Evolutionary conservation across 2,888 invertebrate genomes (phyloP).

Genomic region (Herminia tarsipennalis): DNA sequence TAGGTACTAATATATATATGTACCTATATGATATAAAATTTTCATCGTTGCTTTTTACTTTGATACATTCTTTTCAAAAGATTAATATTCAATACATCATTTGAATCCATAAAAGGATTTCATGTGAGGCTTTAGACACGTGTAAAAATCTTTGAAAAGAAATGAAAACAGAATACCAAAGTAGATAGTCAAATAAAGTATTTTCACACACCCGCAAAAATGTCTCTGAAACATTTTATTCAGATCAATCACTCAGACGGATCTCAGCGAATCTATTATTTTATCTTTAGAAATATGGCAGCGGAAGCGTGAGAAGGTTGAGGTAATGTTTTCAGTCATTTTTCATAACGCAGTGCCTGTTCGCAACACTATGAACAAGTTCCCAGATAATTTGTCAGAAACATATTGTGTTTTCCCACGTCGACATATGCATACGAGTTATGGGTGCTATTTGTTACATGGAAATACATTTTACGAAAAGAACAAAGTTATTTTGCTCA

Average conservation of each 20-base stretch:
- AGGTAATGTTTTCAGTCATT: conserved; percentile 24
- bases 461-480: conserved; percentile 25
- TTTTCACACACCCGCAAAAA: not conserved
- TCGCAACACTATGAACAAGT: conserved; percentile 38
- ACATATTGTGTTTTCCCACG: conserved; percentile 44
- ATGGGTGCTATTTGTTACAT: conserved; percentile 35
- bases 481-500: conserved; percentile 16
- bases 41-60: no score
- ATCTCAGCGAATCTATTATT: not conserved
- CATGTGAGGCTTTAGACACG: not conserved
- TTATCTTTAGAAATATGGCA: conserved; percentile 3
- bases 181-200: conserved; percentile 2
- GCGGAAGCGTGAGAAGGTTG: not conserved
- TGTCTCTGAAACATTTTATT: not conserved
- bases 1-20: not conserved
- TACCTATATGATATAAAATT: not conserved
- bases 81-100: not conserved
- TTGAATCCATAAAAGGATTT: conserved; percentile 2
- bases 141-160: not conserved
- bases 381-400: conserved; percentile 46
- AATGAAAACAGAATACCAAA: not conserved
- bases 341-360: conserved; percentile 25
- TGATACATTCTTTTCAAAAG: no score
- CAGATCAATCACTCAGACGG: not conserved
- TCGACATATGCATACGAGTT: conserved; percentile 38